phyloP scores from a whole-genome alignment of 2,113 vertebrate genomes.

The Macrotis lagotis region DNA sequence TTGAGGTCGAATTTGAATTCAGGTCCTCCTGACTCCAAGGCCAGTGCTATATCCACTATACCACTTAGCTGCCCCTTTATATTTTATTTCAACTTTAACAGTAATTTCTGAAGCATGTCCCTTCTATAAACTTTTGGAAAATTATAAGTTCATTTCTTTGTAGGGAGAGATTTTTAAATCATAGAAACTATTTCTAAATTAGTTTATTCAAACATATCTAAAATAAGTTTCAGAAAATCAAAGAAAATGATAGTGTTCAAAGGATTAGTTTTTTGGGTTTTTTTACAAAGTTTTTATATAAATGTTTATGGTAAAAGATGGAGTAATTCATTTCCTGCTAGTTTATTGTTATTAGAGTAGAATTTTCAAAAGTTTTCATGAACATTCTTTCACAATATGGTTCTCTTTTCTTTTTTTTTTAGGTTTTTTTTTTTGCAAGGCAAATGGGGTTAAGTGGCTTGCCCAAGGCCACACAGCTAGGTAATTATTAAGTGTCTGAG shows the following conservation, averaged over 20 bases:
- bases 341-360: not conserved
- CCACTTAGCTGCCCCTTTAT: too few species aligned
- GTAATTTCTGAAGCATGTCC: not conserved
- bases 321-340: constrained; percentile 20
- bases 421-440: too few species aligned
- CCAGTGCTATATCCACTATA: too few species aligned
- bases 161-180: not conserved
- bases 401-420: too few species aligned
- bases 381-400: not conserved
- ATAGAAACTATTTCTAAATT: not conserved
- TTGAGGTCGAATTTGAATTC: too few species aligned
- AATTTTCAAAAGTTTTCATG: constrained; percentile 36
- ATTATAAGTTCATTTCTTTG: constrained; percentile 42
- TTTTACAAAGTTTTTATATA: not conserved
- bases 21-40: too few species aligned
- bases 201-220: constrained; percentile 40
- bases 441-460: too few species aligned
- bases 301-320: constrained; percentile 11
- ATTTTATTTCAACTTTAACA: constrained; percentile 48
- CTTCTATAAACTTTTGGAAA: constrained; percentile 45
- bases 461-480: too few species aligned
- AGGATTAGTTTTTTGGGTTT: constrained; percentile 13
- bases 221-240: constrained; percentile 15
- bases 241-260: not conserved
- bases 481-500: too few species aligned